phyloP scores from a whole-genome alignment of 2,113 vertebrate species.

The Aegithalos caudatus region DNA sequence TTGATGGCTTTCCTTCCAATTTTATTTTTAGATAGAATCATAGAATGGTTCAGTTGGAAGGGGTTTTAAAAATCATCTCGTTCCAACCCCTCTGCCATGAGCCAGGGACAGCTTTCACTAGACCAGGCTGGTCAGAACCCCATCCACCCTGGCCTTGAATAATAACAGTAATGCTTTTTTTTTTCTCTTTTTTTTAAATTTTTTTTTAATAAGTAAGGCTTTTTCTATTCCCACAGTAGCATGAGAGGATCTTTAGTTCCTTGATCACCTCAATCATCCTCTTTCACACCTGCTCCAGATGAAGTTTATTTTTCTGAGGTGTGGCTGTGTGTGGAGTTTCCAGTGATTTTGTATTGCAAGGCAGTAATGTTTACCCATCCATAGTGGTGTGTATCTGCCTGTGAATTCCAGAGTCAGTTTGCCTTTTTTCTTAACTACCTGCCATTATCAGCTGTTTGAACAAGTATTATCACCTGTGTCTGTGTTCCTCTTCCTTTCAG shows the following conservation, averaged over 20 bases:
- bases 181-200: too few relatives aligned
- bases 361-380: neutral
- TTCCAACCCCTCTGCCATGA: neutral
- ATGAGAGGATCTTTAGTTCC: neutral
- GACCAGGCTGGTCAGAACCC: neutral
- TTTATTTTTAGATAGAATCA: neutral
- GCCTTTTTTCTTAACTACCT: neutral
- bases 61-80: rapidly evolving
- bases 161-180: neutral
- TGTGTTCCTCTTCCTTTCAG: neutral
- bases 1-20: neutral
- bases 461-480: neutral
- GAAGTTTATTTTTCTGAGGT: neutral
- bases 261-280: neutral
- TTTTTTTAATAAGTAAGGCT: neutral
- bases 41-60: neutral
- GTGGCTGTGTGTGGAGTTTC: neutral
- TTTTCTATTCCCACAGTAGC: neutral
- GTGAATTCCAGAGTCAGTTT: neutral
- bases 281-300: neutral
- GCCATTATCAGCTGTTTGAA: neutral
- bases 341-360: neutral
- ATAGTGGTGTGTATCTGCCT: neutral
- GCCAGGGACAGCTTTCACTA: neutral
- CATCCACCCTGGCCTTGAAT: neutral